Conservation (phyloP, 1,140 invertebrate genomes). For the Cherax destructor region DNA sequence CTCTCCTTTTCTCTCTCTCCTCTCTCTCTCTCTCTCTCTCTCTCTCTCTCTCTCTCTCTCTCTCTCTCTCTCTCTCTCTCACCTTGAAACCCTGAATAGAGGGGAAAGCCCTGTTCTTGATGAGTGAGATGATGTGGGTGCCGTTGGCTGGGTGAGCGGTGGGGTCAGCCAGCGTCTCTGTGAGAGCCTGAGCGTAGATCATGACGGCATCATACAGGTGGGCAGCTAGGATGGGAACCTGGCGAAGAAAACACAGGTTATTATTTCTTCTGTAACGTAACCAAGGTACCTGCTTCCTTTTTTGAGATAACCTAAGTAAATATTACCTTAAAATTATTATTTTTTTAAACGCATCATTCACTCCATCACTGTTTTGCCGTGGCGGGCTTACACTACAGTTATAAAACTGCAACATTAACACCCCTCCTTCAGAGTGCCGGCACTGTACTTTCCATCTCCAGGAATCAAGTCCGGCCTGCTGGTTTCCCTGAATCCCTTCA, state of each 20-base stretch:
- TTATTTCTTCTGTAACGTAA: too few species aligned
- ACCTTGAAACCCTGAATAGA: constrained; percentile 86
- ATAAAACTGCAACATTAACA: too few species aligned
- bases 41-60: not conserved
- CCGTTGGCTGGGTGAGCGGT: constrained; percentile 85
- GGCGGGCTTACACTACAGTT: too few species aligned
- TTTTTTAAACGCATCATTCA: too few species aligned
- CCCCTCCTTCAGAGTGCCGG: too few species aligned
- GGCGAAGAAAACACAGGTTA: not conserved
- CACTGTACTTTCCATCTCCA: too few species aligned
- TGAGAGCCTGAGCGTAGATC: constrained; percentile 88
- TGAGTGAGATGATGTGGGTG: constrained; percentile 82
- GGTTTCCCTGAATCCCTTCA: too few species aligned
- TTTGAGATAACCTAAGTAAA: too few species aligned
- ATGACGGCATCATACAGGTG: constrained; percentile 92
- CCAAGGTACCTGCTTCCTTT: too few species aligned
- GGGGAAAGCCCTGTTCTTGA: constrained; percentile 84
- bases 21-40: not conserved
- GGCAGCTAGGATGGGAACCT: constrained; percentile 90
- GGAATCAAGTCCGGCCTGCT: too few species aligned
- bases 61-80: constrained; percentile 75
- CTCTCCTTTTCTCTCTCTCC: not conserved
- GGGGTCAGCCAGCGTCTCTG: constrained; percentile 80
- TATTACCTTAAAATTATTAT: too few species aligned
- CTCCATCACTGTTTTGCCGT: too few species aligned